A percentile compares a stretch with the other conserved stretches of the same genome.
Evolutionary conservation across 2,888 invertebrate genomes (phyloP).

Genomic region (Hirudinaria manillensis): DNA sequence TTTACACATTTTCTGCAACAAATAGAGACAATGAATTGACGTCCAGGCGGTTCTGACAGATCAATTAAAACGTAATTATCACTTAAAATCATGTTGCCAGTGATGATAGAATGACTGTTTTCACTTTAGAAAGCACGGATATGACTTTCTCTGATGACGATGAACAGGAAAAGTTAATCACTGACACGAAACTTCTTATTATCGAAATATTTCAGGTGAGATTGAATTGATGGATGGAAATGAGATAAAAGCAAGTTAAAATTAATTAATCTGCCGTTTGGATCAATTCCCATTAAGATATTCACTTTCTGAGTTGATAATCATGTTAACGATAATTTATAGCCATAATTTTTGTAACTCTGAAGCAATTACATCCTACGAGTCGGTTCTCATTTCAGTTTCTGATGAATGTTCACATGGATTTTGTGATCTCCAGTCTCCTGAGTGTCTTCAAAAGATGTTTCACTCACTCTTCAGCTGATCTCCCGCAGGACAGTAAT

Average conservation of each 20-base stretch:
- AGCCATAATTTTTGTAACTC: neutral
- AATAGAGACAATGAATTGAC: no score
- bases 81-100: no score
- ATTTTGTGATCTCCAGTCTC: conserved; percentile 22
- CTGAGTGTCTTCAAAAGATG: conserved; percentile 15
- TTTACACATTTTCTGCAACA: no score
- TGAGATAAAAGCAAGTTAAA: no score
- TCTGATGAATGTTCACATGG: conserved; percentile 27
- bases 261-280: no score
- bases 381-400: neutral
- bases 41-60: no score
- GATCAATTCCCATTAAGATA: no score
- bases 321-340: no score
- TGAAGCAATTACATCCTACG: no score
- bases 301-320: no score
- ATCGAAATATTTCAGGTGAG: conserved; percentile 27
- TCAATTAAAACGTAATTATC: no score
- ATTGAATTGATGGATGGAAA: no score
- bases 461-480: neutral
- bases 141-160: conserved; percentile 28
- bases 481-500: conserved; percentile 16
- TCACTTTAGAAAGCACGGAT: conserved; percentile 14
- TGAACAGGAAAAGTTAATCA: conserved; percentile 26
- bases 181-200: conserved; percentile 21
- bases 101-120: neutral